Evolutionary conservation across 1,140 invertebrate species (phyloP).

Genomic region (Tetramorium simillimum): DNA sequence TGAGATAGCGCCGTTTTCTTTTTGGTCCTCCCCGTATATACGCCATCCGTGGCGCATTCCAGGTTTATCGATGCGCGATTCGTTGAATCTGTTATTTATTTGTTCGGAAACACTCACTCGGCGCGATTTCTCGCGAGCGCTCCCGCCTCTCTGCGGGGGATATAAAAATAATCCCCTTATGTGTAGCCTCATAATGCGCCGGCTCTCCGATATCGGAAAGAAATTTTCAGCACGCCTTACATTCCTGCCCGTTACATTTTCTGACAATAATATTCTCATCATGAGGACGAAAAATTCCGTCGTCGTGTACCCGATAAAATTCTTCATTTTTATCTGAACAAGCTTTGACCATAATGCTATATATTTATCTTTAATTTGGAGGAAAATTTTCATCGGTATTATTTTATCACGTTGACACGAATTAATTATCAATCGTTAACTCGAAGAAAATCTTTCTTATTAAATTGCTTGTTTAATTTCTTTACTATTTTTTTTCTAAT

Average conservation of each 20-base stretch:
- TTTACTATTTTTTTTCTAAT: neutral
- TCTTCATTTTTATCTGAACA: slow-evolving; percentile 19
- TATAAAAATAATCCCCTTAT: slow-evolving; percentile 50
- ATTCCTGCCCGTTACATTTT: slow-evolving; percentile 25
- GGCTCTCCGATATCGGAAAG: slow-evolving; percentile 38
- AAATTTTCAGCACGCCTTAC: slow-evolving; percentile 43
- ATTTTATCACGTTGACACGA: neutral
- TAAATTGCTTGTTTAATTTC: neutral
- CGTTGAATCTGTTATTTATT: slow-evolving; percentile 55
- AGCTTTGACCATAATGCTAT: neutral
- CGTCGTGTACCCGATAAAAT: neutral
- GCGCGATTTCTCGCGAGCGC: slow-evolving; percentile 33
- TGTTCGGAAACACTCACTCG: slow-evolving; percentile 45
- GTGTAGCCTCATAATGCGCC: neutral
- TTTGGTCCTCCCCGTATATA: neutral
- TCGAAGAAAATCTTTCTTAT: neutral
- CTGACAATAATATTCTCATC: slow-evolving; percentile 25
- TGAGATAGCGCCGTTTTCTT: slow-evolving; percentile 37
- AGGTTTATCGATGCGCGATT: slow-evolving; percentile 44
- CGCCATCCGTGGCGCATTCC: neutral
- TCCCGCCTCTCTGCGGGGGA: neutral
- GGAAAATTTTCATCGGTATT: neutral
- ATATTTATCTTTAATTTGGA: neutral
- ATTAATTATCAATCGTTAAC: neutral
- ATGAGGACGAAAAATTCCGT: slow-evolving; percentile 1